A percentile compares a stretch with the other conserved stretches of the same genome.
These are phyloP conservation scores for Alviniconcha strummeri DNA, from an alignment of 2,888 invertebrate species.

Conservation along the genomic window DNA sequence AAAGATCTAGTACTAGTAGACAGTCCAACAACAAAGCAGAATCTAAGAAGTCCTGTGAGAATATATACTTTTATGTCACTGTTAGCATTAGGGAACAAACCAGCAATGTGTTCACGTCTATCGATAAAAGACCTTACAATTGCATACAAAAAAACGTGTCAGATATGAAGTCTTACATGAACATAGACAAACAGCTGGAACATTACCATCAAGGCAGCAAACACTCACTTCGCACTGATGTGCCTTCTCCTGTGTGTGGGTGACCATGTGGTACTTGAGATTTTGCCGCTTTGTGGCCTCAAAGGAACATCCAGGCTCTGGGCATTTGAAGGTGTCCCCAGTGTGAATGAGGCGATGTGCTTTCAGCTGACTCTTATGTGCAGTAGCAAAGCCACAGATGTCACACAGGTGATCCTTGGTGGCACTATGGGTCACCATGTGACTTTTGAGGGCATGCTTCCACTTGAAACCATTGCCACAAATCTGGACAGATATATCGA, in stretches of 20 bases:
- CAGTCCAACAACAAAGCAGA: too few relatives aligned
- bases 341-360: conserved; percentile 77
- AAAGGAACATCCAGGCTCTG: conserved; percentile 74
- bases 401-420: conserved; percentile 78
- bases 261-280: conserved; percentile 77
- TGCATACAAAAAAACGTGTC: too few relatives aligned
- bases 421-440: conserved; percentile 75
- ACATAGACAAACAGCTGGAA: too few relatives aligned
- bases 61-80: too few relatives aligned
- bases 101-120: too few relatives aligned
- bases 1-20: too few relatives aligned
- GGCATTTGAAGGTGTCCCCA: conserved; percentile 76
- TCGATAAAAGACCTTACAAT: too few relatives aligned
- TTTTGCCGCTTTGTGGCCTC: conserved; percentile 77
- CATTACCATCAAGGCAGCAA: too few relatives aligned
- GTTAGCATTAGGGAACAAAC: too few relatives aligned
- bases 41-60: too few relatives aligned
- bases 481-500: conserved; percentile 41
- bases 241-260: conserved; percentile 77
- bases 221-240: conserved; percentile 76
- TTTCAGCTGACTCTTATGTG: conserved; percentile 77
- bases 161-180: too few relatives aligned
- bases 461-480: conserved; percentile 78
- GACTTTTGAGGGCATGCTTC: conserved; percentile 77
- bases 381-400: conserved; percentile 78